phyloP scores from a whole-genome alignment of 2,797 vertebrate genomes.

The Darevskia mixta region DNA sequence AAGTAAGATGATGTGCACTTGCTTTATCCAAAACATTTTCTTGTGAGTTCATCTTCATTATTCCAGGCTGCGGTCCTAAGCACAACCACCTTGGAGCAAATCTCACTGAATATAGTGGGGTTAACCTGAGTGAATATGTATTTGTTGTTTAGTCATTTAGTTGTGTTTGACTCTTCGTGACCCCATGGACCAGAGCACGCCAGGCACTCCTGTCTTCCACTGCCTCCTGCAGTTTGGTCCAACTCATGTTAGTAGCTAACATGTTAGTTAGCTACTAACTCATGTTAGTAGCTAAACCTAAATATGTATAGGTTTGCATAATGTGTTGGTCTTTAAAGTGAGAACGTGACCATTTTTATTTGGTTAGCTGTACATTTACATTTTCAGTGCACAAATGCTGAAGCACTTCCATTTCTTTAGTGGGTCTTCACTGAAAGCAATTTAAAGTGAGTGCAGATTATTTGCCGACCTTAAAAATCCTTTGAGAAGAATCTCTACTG shows the following conservation, averaged over 20 bases:
- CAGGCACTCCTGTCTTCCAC: no score
- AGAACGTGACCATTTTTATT: not conserved
- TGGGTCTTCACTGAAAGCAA: not conserved
- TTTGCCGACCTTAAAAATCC: not conserved
- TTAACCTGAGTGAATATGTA: not conserved
- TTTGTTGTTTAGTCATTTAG: no score
- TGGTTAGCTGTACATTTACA: not conserved
- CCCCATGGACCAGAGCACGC: no score
- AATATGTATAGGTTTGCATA: not conserved
- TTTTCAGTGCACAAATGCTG: not conserved
- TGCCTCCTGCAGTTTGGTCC: no score
- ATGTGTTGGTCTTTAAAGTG: not conserved
- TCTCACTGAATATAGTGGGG: not conserved
- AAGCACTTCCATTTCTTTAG: not conserved
- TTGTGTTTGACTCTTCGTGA: rapidly evolving
- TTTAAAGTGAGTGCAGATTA: not conserved
- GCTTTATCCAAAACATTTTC: not conserved
- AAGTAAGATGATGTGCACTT: not conserved
- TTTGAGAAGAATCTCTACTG: not conserved
- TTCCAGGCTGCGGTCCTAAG: not conserved
- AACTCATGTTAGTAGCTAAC: no score
- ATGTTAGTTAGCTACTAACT: no score
- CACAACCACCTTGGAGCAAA: not conserved
- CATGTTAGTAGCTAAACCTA: no score
- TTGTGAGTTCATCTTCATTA: not conserved